Conservation (phyloP, 2,797 vertebrate genomes). For the Huso huso region DNA sequence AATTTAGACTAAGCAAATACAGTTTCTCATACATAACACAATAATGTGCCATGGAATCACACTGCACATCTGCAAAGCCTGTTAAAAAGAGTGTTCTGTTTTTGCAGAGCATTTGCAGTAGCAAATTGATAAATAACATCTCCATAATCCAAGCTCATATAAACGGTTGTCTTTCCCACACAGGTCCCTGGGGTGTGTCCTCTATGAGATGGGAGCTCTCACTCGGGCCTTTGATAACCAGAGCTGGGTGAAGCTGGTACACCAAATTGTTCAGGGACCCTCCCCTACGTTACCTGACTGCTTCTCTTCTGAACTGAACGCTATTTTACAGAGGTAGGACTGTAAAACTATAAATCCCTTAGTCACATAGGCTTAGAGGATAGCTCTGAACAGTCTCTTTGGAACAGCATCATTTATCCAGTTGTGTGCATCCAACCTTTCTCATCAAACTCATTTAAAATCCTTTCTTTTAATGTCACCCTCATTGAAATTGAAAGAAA, state of each 20-base stretch:
- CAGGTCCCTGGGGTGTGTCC: conserved; percentile 27
- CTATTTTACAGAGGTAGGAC: conserved; percentile 25
- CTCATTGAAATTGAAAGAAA: too few relatives aligned
- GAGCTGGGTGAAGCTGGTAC: conserved; percentile 22
- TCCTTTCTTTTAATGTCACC: too few relatives aligned
- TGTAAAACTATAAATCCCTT: too few relatives aligned
- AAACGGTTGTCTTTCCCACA: not conserved
- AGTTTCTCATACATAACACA: too few relatives aligned
- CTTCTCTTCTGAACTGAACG: conserved; percentile 21
- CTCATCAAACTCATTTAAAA: too few relatives aligned
- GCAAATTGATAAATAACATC: not conserved
- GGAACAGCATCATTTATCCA: too few relatives aligned
- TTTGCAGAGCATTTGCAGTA: not conserved
- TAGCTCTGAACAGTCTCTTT: too few relatives aligned
- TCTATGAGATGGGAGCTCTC: conserved; percentile 25
- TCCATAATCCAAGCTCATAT: not conserved
- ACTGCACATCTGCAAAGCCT: too few relatives aligned
- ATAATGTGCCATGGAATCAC: too few relatives aligned
- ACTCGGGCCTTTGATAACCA: conserved; percentile 14
- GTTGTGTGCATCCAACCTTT: too few relatives aligned
- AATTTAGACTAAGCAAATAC: too few relatives aligned
- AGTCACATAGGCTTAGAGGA: too few relatives aligned
- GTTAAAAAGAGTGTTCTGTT: not conserved
- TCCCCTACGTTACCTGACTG: conserved; percentile 14
- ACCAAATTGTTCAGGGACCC: conserved; percentile 20